Conservation (phyloP, 2,888 invertebrate genomes). For the Tenthredo distinguenda region DNA sequence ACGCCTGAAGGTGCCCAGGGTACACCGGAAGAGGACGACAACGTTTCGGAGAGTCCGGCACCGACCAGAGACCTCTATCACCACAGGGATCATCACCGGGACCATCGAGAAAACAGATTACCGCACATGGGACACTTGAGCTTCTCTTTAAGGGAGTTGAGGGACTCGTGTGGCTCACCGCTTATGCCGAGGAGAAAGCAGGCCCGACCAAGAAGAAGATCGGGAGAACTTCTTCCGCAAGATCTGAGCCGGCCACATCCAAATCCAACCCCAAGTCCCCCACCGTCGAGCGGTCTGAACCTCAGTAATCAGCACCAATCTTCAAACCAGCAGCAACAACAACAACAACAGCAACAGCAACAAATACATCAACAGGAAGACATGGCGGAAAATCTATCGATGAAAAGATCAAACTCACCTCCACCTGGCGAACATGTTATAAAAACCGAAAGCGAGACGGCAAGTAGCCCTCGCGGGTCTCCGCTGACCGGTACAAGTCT, state of each 20-base stretch:
- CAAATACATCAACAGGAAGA: conserved; percentile 68
- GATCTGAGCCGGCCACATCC: conserved; percentile 80
- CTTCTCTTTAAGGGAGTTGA: conserved; percentile 74
- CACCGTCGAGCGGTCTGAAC: conserved; percentile 66
- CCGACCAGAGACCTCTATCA: conserved; percentile 79
- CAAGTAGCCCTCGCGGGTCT: conserved; percentile 74
- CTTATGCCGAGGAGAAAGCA: conserved; percentile 89
- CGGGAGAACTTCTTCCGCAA: conserved; percentile 86
- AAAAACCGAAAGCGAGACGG: conserved; percentile 73
- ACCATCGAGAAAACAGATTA: conserved; percentile 76
- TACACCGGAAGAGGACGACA: conserved; percentile 70
- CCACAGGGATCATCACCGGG: conserved; percentile 75
- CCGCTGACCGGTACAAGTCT: conserved; percentile 69
- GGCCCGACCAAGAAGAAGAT: conserved; percentile 90
- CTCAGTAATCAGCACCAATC: conserved; percentile 62
- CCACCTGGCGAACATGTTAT: conserved; percentile 80
- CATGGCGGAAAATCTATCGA: conserved; percentile 74
- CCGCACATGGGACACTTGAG: conserved; percentile 77
- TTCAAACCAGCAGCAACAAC: conserved; percentile 54
- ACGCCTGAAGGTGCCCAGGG: conserved; percentile 77
- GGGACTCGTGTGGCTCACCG: conserved; percentile 86
- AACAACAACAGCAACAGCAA: conserved; percentile 62
- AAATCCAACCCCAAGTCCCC: conserved; percentile 74
- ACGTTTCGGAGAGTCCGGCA: conserved; percentile 73
- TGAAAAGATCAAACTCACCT: conserved; percentile 71